Evolutionary conservation across 2,797 vertebrate species (phyloP).

Genomic region (Propithecus perrieri): DNA sequence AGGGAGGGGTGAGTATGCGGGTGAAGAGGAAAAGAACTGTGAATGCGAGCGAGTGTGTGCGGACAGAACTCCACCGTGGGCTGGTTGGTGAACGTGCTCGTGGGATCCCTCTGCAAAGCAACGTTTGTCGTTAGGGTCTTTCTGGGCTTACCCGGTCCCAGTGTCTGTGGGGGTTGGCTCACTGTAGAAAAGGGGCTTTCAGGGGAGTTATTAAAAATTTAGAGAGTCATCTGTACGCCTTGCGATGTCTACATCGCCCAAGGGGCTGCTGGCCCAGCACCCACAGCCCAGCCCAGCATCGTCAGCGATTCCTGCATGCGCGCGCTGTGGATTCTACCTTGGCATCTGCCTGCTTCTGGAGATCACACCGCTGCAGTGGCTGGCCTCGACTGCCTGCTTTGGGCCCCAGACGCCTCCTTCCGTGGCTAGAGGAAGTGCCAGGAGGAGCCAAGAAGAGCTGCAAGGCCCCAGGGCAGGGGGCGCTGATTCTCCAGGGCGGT

Average conservation of each 20-base stretch:
- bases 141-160: background rate
- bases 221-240: background rate
- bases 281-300: accelerated
- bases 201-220: background rate
- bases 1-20: conserved; percentile 36
- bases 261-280: background rate
- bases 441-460: background rate
- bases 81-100: background rate
- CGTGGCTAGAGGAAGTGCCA: background rate
- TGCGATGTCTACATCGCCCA: accelerated
- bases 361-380: accelerated
- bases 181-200: background rate
- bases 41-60: background rate
- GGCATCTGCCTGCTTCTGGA: background rate
- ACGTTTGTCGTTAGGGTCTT: background rate
- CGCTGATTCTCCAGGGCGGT: background rate
- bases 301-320: accelerated
- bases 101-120: background rate
- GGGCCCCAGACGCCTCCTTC: background rate
- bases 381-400: background rate
- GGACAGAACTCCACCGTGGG: background rate
- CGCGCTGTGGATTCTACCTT: accelerated
- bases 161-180: background rate
- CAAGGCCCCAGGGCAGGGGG: background rate
- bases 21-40: background rate